phyloP scores from a whole-genome alignment of 2,888 invertebrate species.

The Callosobruchus maculatus region DNA sequence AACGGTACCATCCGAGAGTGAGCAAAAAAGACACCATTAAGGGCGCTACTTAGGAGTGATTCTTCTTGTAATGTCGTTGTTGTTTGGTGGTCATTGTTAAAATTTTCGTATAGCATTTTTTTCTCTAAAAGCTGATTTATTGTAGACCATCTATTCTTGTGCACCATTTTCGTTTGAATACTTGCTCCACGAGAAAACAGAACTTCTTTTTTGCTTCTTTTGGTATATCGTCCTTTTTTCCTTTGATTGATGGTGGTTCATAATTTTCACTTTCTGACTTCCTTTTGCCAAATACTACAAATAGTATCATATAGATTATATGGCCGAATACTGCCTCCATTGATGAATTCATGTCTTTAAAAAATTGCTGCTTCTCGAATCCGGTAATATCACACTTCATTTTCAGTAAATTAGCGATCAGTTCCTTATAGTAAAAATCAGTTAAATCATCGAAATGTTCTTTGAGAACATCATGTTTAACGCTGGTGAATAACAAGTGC shows the following conservation, averaged over 20 bases:
- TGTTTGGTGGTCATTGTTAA: too few relatives aligned
- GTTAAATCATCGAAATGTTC: constrained; percentile 4
- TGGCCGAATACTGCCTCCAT: neutral
- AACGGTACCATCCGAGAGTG: too few relatives aligned
- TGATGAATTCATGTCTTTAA: neutral
- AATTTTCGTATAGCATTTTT: too few relatives aligned
- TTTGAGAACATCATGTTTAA: neutral
- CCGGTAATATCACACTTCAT: neutral
- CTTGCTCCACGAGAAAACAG: neutral
- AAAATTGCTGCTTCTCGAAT: neutral
- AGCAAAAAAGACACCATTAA: too few relatives aligned
- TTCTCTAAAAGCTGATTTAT: neutral
- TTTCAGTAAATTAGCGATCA: neutral
- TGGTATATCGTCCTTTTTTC: neutral
- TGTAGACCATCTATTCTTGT: neutral
- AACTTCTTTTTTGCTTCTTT: neutral
- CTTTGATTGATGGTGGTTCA: neutral
- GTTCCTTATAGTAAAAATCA: constrained; percentile 5
- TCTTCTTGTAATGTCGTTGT: too few relatives aligned
- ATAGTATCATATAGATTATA: neutral
- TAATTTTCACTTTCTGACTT: neutral
- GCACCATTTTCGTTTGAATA: neutral
- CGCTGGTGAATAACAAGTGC: neutral
- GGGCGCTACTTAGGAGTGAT: too few relatives aligned
- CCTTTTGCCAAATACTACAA: neutral